Evolutionary conservation across 2,888 invertebrate genomes (phyloP), one percentile per base, ranked within the genome.

Genomic region (Actias luna): DNA sequence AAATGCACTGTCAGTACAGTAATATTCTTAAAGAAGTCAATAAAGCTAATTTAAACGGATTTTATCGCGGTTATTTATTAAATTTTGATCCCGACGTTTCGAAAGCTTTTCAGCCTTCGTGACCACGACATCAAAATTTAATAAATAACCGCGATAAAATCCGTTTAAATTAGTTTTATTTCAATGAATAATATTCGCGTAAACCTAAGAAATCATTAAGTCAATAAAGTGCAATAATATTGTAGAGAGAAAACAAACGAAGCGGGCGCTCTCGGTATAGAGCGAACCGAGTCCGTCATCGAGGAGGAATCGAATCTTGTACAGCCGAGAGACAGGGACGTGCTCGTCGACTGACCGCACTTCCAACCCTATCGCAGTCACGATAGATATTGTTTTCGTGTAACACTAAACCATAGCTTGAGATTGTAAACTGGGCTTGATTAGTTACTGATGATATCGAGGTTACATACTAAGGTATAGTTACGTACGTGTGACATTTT

Each of bases 261-360:
- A 65, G 74, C 80, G n/a, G 78, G 80, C 14, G 65, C 80, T 62
- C 69, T 89, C 52, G 83, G 84, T 60, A 83, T 89, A 69, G 89
- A 89, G 67, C 79, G 88, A 3, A 90, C 91, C 5, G 91, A 90
- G 65, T 89, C 89, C 0, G 73, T 88, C 18, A 88, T 89, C 69
- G 81, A 86, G 63, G 88, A 88, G 36, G 68, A 67, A 61, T 62
- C 63, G 36, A 70, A 71, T 2, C 64, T 59, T 22, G 66, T 67
- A 8, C 63, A 66, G 61, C 16, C 65, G 63, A 50, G 64, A 60
- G 69, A 69, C 39, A 67, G 74, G 67, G 82, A 80, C 63, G 69
- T 86, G 61, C 72, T 85, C 67, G 70, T 74, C 65, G 88, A 88
- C 70, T 89, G 85, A 88, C 79, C 73, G 69, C 61, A 58, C 58